phyloP scores from a whole-genome alignment of 92 coral and sea anemone species.

The Parazoanthus swiftii region DNA sequence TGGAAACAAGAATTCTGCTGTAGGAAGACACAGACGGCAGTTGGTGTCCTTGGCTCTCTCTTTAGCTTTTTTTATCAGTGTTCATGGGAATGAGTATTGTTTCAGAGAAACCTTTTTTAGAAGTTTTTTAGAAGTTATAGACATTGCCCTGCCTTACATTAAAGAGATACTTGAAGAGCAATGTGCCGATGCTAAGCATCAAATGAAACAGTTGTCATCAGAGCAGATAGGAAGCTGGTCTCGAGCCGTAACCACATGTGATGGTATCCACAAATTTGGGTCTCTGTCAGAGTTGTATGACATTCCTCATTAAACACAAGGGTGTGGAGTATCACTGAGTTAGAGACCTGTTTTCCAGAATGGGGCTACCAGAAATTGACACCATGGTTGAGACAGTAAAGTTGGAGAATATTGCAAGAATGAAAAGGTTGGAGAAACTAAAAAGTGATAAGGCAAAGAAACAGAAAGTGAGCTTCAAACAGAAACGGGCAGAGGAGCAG shows the following conservation, averaged over 20 bases:
- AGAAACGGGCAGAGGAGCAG: not conserved
- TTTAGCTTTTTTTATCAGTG: constrained; percentile 61
- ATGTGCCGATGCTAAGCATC: too few relatives aligned
- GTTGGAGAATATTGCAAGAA: constrained; percentile 31
- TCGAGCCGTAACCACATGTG: too few relatives aligned
- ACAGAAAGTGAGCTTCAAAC: constrained; percentile 18
- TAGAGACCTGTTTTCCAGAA: not conserved
- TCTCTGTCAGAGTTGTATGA: constrained; percentile 44
- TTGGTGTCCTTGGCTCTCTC: constrained; percentile 58
- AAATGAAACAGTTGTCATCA: too few relatives aligned
- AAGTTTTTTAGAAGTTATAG: too few relatives aligned
- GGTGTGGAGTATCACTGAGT: not conserved
- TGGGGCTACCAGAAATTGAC: constrained; percentile 38
- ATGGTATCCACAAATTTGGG: constrained; percentile 51
- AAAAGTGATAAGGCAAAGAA: constrained; percentile 22
- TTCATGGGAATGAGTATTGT: too few relatives aligned
- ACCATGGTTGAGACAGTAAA: constrained; percentile 32
- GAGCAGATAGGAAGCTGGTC: too few relatives aligned
- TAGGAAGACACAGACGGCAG: constrained; percentile 30
- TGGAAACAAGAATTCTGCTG: constrained; percentile 43
- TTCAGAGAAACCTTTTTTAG: too few relatives aligned
- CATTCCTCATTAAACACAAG: not conserved
- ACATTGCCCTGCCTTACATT: too few relatives aligned
- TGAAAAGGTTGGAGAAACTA: not conserved
- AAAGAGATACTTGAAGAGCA: too few relatives aligned